These are phyloP conservation scores for Lepidostoma basale DNA, from an alignment of 1,140 invertebrate species.

Conservation along the genomic window DNA sequence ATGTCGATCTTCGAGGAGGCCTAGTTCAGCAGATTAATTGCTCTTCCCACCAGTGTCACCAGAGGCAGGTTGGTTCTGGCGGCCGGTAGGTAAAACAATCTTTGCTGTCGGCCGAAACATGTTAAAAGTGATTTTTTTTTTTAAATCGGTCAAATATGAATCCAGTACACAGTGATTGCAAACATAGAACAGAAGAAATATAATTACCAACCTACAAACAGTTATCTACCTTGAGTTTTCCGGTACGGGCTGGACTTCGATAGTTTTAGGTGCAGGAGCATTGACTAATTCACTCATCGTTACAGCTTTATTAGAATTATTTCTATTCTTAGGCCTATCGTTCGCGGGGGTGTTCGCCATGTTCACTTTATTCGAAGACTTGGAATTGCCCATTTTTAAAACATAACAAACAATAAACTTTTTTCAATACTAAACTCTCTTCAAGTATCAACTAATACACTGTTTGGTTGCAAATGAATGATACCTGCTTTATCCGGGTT, in stretches of 20 bases:
- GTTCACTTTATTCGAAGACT: constrained; percentile 29
- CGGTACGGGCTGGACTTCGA: not conserved
- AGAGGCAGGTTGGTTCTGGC: too few relatives aligned
- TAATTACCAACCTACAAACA: not conserved
- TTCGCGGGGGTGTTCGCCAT: constrained; percentile 30
- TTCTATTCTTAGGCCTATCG: constrained; percentile 13
- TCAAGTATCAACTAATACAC: not conserved
- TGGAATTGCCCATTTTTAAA: constrained; percentile 24
- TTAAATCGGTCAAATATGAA: too few relatives aligned
- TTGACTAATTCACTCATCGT: not conserved
- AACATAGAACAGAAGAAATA: not conserved
- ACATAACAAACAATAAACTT: too few relatives aligned
- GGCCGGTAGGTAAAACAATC: too few relatives aligned
- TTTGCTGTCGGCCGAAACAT: too few relatives aligned
- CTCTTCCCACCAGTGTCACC: too few relatives aligned
- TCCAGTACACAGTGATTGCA: not conserved
- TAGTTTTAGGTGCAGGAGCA: not conserved
- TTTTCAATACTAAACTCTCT: not conserved
- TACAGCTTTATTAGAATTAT: not conserved
- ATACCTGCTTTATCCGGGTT: not conserved
- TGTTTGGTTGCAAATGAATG: not conserved
- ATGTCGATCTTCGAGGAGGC: too few relatives aligned
- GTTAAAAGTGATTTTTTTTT: too few relatives aligned
- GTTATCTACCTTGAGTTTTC: not conserved
- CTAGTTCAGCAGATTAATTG: too few relatives aligned